Evolutionary conservation across 2,888 invertebrate genomes (phyloP).

Genomic region (Tolmerus cingulatus): DNA sequence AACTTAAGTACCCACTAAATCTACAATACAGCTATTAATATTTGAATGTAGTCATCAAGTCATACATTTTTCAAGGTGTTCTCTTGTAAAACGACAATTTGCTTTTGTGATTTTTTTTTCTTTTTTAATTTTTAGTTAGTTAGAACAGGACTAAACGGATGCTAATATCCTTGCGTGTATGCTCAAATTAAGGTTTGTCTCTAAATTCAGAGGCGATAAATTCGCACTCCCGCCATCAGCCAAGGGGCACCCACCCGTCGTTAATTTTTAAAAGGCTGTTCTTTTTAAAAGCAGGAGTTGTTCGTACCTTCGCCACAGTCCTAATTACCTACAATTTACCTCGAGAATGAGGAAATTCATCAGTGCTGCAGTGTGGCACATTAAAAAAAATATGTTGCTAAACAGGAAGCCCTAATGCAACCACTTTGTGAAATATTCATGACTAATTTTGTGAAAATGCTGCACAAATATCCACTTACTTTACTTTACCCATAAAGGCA

Average conservation of each 20-base stretch:
- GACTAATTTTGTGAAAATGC: neutral
- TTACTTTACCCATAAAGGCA: neutral
- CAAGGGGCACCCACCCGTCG: neutral
- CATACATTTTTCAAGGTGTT: neutral
- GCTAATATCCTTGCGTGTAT: neutral
- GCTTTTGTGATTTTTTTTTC: neutral
- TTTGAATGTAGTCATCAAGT: neutral
- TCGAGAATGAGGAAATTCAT: neutral
- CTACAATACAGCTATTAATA: neutral
- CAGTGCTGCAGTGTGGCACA: neutral
- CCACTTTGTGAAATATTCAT: neutral
- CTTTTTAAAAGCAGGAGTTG: neutral
- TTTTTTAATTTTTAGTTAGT: neutral
- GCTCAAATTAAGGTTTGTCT: neutral
- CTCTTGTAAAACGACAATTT: neutral
- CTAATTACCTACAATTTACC: neutral
- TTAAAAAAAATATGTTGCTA: neutral
- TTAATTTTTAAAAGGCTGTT: neutral
- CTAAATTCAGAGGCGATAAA: neutral
- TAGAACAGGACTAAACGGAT: neutral
- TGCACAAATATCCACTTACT: neutral
- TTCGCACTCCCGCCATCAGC: neutral
- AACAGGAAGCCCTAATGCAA: neutral
- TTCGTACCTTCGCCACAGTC: neutral
- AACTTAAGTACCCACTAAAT: neutral